Percentiles rank a stretch among this genome's conserved stretches.
Evolutionary conservation across 2,113 vertebrate species (phyloP).

Genomic region (Hymenochirus boettgeri): DNA sequence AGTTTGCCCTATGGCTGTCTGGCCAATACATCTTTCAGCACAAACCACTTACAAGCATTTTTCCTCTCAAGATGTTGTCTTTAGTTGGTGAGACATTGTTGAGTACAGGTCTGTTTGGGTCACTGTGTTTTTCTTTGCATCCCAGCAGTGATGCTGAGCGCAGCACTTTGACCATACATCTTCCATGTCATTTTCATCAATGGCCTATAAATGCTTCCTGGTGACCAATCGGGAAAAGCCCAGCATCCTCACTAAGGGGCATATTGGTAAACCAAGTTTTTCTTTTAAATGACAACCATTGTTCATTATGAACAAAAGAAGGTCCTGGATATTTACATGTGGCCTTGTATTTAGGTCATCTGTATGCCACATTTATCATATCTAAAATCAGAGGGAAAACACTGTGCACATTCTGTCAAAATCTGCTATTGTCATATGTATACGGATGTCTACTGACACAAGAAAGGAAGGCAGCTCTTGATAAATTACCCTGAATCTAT

Average conservation of each 20-base stretch:
- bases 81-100: constrained; percentile 77
- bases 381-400: constrained; percentile 55
- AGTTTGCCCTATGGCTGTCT: constrained; percentile 72
- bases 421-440: constrained; percentile 54
- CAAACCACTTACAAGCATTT: constrained; percentile 71
- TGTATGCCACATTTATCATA: constrained; percentile 74
- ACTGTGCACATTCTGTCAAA: constrained; percentile 62
- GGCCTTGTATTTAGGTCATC: constrained; percentile 64
- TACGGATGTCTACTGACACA: constrained; percentile 49
- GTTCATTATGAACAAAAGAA: constrained; percentile 70
- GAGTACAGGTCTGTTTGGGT: constrained; percentile 70
- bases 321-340: constrained; percentile 68
- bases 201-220: constrained; percentile 71
- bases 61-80: constrained; percentile 79
- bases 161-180: constrained; percentile 74
- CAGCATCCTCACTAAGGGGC: constrained; percentile 58
- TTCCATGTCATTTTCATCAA: constrained; percentile 77
- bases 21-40: constrained; percentile 75
- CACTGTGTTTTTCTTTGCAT: constrained; percentile 68
- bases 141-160: constrained; percentile 71
- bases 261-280: constrained; percentile 70
- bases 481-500: constrained; percentile 45
- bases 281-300: constrained; percentile 72
- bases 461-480: constrained; percentile 42
- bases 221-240: constrained; percentile 70